A percentile compares a stretch with the other conserved stretches of the same genome.
phyloP scores from a whole-genome alignment of 2,888 invertebrate genomes.

The Vandiemenella viatica region DNA sequence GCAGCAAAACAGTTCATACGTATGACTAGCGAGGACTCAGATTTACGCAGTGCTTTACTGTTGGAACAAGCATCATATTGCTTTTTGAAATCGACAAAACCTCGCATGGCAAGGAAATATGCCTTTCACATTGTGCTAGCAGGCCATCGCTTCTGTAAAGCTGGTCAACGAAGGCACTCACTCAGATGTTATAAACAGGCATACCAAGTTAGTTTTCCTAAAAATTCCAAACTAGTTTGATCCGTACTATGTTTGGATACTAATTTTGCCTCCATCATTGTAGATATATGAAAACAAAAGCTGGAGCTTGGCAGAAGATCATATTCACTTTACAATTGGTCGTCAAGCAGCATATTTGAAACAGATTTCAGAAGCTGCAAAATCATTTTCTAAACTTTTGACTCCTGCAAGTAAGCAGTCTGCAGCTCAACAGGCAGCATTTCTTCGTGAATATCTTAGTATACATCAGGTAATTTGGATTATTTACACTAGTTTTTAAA shows the following conservation, averaged over 20 bases:
- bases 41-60: conserved; percentile 81
- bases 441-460: conserved; percentile 74
- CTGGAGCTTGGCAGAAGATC: conserved; percentile 89
- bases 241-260: background rate
- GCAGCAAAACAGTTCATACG: conserved; percentile 90
- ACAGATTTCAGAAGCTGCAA: conserved; percentile 48
- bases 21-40: conserved; percentile 96
- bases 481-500: background rate
- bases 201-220: conserved; percentile 47
- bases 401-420: conserved; percentile 54
- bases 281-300: conserved; percentile 60
- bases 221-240: background rate
- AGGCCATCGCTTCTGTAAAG: conserved; percentile 87
- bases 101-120: conserved; percentile 75
- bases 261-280: conserved; percentile 16
- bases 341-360: conserved; percentile 74
- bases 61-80: conserved; percentile 92
- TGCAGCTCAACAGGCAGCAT: conserved; percentile 58
- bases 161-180: conserved; percentile 83
- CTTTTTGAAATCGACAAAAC: conserved; percentile 52
- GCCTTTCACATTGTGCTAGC: conserved; percentile 93
- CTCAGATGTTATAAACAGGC: conserved; percentile 85
- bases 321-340: conserved; percentile 88
- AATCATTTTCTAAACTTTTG: conserved; percentile 64
- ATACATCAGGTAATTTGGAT: conserved; percentile 51